Evolutionary conservation across 2,888 invertebrate genomes (phyloP), one percentile per base, ranked within the genome.

Genomic region (Diadegma fenestrale): DNA sequence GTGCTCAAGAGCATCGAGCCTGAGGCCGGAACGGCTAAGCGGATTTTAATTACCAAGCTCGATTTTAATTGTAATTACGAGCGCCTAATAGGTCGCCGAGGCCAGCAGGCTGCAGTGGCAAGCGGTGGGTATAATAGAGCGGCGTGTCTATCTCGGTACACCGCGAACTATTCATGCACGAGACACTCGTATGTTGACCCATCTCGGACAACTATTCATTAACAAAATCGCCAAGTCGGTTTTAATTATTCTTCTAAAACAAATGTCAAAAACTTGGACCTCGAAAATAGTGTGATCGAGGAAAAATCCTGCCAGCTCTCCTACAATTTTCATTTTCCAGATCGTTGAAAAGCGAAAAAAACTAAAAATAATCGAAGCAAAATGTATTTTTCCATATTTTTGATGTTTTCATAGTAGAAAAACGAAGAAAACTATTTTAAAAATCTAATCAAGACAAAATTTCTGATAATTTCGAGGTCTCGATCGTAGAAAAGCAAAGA

Each of bases 41-140:
- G 80, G 76, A 45, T 85, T 85, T 85, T 85, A 85, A 85, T 85
- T 85, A 82, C 85, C 80, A 33, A 72, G 85, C 82, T 82, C 82
- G 76, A 82, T 85, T 82, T 85, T 85, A 85, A 85, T 85, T 85
- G 82, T 85, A 85, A 85, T 82, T 85, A 80, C 80, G 82, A 80
- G 76, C 66, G 80, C 76, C 80, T 85, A 85, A 85, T 85, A 80
- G 76, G 72, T 72, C 41, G 61, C 68, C 68, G 68, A 76, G 80
- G 72, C 61, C 80, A 66, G 48, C 80, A 66, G 48, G 22, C 30
- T 33, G 19, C 63, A 51, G 45, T 22, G 45, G 22, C 26, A 41
- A 63, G 69, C 48, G 22, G 58, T 43, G 41, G 69, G 73, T 79
- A 75, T 68, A 69, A 82, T 71, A 48, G 63, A 79, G 73, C 54